Evolutionary conservation across 2,797 vertebrate species (phyloP), one percentile per base, ranked within the genome.

Genomic region (Crenichthys baileyi): DNA sequence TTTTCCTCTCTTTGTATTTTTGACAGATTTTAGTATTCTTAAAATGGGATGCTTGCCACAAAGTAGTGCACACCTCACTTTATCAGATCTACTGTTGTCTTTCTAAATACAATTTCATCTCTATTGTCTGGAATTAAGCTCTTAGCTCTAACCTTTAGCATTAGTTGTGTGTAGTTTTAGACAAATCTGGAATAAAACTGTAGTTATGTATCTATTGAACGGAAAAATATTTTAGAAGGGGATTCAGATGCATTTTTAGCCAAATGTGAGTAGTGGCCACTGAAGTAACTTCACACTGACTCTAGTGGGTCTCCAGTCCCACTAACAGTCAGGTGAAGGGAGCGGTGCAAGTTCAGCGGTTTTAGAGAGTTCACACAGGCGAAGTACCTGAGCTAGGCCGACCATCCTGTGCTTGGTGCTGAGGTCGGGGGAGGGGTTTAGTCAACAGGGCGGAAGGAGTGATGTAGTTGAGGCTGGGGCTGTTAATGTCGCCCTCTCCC

Each of bases 361-460:
- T 76, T 78, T 7, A 39, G 36, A 91, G 61, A 86, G 89, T 89
- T 97, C 97, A 97, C 96, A 96, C 96, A 75, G 95, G 94, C 87
- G 95, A 96, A 93, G 96, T 99, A 99, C 97, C 98, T 98, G 98
- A 96, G 95, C 94, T 95, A 85, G 96, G 95, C 95, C 91, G 96
- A 85, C 94, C 78, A 50, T 93, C 93, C 88, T 90, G 93, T 73
- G 87, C 85, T 83, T 88, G 87, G 44, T 90, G 91, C 81, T 81
- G 87, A 81, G 88, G 79, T 79, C 70, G 83, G 80, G 89, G 78
- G 12, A 79, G 82, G 89, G 92, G 78, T 81, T 89, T 92, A 87
- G 81, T 89, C 46, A 81, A 91, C 50, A 94, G 48, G 78, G 91
- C 75, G 50, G 95, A 95, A 39, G 96, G 96, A 1, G 97, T 96